These are phyloP conservation scores for Neoseiulus cucumeris DNA, from an alignment of 1,140 invertebrate genomes.

Conservation along the genomic window DNA sequence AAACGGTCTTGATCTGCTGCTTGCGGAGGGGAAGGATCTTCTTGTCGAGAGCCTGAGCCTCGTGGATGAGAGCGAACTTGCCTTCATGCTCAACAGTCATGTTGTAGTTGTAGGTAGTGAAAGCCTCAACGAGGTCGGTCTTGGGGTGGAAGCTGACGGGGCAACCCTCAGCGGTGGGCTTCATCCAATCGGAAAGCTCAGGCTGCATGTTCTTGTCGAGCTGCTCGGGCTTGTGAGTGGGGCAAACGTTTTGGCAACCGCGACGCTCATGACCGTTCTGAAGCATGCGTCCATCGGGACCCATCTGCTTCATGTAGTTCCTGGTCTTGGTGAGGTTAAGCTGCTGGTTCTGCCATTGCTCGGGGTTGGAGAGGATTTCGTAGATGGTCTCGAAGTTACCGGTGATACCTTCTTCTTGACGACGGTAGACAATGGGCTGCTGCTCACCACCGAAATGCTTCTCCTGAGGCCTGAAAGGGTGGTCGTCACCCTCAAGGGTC, in stretches of 20 bases:
- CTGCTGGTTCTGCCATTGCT: not conserved
- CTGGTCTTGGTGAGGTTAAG: conserved; percentile 3
- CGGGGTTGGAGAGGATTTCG: not conserved
- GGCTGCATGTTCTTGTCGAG: conserved; percentile 2
- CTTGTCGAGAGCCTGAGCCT: conserved; percentile 5
- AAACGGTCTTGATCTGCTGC: conserved; percentile 1
- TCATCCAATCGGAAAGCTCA: not conserved
- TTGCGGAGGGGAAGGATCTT: conserved; percentile 1
- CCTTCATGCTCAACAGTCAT: not conserved
- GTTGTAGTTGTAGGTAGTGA: not conserved
- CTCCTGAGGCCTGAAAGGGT: not conserved
- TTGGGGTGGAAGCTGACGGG: not conserved
- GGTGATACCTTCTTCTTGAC: not conserved
- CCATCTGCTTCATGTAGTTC: conserved; percentile 7
- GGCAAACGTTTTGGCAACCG: conserved; percentile 2
- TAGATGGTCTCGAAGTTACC: conserved; percentile 5
- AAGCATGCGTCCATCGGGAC: not conserved
- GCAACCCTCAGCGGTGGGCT: not conserved
- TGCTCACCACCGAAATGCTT: not conserved
- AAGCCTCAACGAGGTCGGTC: not conserved
- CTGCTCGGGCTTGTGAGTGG: not conserved
- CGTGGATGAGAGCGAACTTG: not conserved
- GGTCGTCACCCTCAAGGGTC: not conserved
- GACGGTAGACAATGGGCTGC: not conserved
- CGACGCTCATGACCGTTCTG: not conserved